Conservation (phyloP, 2,113 vertebrate species). For the Empidonax traillii region DNA sequence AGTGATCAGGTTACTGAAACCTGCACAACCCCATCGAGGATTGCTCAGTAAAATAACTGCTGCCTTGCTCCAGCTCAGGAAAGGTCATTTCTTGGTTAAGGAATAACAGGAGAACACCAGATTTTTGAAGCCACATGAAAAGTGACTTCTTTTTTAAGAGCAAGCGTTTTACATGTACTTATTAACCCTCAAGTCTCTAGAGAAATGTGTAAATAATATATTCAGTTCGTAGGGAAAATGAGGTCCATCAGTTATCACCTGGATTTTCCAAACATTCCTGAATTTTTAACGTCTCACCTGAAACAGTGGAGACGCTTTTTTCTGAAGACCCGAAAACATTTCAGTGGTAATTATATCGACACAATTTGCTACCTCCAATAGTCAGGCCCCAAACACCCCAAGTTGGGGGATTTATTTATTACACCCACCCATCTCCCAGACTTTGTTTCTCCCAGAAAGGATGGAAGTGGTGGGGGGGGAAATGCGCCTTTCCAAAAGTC, state of each 20-base stretch:
- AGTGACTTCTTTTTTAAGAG: not conserved
- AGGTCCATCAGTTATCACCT: not conserved
- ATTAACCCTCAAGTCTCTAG: not conserved
- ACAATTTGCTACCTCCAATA: not conserved
- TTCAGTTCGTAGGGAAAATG: not conserved
- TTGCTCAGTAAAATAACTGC: not conserved
- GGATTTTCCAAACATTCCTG: not conserved
- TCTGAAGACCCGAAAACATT: not conserved
- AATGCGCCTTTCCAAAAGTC: not conserved
- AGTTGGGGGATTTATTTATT: not conserved
- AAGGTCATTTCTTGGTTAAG: not conserved
- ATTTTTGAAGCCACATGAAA: not conserved
- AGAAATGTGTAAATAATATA: not conserved
- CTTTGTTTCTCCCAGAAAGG: not conserved
- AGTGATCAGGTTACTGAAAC: not conserved
- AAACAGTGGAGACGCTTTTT: not conserved
- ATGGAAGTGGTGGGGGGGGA: not conserved
- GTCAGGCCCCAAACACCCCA: not conserved
- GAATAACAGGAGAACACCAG: not conserved
- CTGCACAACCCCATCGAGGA: not conserved
- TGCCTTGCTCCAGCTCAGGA: not conserved
- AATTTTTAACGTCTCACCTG: not conserved
- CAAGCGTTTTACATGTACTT: not conserved
- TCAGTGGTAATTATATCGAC: not conserved
- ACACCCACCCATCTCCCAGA: not conserved